Evolutionary conservation across 1,140 invertebrate genomes (phyloP), one percentile per base, ranked within the genome.

Genomic region (Daktulosphaira vitifoliae): DNA sequence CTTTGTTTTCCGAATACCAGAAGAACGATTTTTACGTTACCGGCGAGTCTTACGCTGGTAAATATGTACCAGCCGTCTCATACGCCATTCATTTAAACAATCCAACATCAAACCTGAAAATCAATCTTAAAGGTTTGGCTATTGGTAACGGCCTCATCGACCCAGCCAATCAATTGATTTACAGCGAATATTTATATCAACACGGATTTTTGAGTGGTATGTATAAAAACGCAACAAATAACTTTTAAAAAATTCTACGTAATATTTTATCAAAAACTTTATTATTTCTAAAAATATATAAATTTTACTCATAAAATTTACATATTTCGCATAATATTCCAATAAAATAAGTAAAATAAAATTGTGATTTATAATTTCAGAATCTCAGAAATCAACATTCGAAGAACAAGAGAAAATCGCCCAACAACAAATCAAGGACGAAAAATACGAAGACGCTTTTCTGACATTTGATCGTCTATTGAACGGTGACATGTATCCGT

Each of bases 61-160:
- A 81, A 68, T 81, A 80, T 71, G 75, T 80, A 2, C 80, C 80
- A 11, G 75, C 79, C 1, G 71, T 80, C 33, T 72, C 74, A 6
- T 75, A 79, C 70, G 75, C 74, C 49, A 80, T 81, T 39, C 76
- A 81, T 67, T 68, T 65, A 33, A 81, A 44, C 77, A 82, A 72
- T 26, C 26, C 29, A 3, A 74, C 52, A 82, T 85, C 7, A 85
- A 83, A 71, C 81, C 81, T 6, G 78, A 72, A 18, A 81, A 87
- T 73, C 78, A 88, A 74, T 79, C 77, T 16, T 76, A 83, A 71
- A 81, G 86, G 86, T 29, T 73, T 94, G 66, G 84, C 87, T 0
- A 92, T 94, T 71, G 90, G 90, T 1, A 90, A 93, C 76, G 90
- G 90, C 0, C 75, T 91, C 0, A 85, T 82, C 66, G 91, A 93